Percentiles rank a stretch among this genome's conserved stretches.
phyloP scores from a whole-genome alignment of 2,888 invertebrate species.

The Dryobota labecula region DNA sequence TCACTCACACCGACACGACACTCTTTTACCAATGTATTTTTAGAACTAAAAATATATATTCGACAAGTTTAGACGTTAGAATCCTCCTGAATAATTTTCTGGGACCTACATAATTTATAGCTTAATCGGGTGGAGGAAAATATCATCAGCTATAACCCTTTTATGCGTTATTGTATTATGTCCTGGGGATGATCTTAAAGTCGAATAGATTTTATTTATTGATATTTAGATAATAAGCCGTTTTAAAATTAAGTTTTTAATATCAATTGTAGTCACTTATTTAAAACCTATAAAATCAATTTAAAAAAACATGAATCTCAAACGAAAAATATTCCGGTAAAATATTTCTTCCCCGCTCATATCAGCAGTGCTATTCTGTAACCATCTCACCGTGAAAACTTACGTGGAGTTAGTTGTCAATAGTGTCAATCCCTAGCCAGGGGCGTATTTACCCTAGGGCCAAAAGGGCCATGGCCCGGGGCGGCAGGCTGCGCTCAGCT shows the following conservation, averaged over 20 bases:
- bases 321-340: not conserved
- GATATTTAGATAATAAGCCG: not conserved
- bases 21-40: not conserved
- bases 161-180: not conserved
- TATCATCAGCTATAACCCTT: not conserved
- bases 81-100: slow-evolving; percentile 22
- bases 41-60: not conserved
- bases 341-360: not conserved
- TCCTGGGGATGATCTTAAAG: not conserved
- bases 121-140: slow-evolving; percentile 2
- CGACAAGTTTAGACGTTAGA: not conserved
- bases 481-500: too few relatives aligned
- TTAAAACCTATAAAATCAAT: not conserved
- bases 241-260: not conserved
- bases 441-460: too few relatives aligned
- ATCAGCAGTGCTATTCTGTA: too few relatives aligned
- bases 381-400: too few relatives aligned
- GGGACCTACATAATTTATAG: slow-evolving; percentile 5
- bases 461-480: too few relatives aligned
- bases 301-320: too few relatives aligned
- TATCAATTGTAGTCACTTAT: not conserved
- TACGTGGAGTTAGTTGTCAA: too few relatives aligned
- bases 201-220: not conserved
- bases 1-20: not conserved
- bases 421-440: too few relatives aligned